These are phyloP conservation scores for Coreoperca whiteheadi DNA, from an alignment of 2,113 vertebrate genomes.

Conservation along the genomic window DNA sequence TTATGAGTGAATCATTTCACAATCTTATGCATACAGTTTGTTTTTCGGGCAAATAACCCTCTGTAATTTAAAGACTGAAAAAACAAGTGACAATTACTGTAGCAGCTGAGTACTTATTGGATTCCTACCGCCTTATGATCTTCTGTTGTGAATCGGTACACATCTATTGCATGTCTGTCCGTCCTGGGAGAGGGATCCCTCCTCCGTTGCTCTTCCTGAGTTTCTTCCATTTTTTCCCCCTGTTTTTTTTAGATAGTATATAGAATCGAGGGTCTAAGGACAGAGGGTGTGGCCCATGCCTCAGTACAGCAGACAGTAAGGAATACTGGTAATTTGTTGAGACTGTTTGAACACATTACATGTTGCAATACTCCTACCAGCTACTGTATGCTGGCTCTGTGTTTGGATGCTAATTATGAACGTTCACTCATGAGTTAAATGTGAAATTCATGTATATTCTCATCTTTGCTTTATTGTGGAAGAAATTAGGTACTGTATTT, in stretches of 20 bases:
- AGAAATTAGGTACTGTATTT: background rate
- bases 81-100: background rate
- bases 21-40: constrained; percentile 25
- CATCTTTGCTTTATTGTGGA: background rate
- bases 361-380: constrained; percentile 23
- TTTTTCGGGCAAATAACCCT: constrained; percentile 27
- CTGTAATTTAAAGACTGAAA: constrained; percentile 24
- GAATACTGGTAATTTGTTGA: constrained; percentile 27
- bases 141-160: no score
- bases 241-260: no score
- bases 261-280: no score
- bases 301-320: background rate
- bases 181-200: no score
- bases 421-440: constrained; percentile 38
- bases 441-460: background rate
- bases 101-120: background rate
- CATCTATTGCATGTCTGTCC: no score
- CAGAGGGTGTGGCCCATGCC: background rate
- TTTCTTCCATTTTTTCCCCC: no score
- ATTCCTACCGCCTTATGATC: no score
- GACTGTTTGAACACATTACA: constrained; percentile 29
- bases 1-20: constrained; percentile 46
- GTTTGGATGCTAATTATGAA: constrained; percentile 34
- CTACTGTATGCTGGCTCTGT: background rate
- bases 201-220: no score